Base-by-base conservation (phyloP, 1,140 invertebrate species). In the Ptiloglossa arizonensis region DNA sequence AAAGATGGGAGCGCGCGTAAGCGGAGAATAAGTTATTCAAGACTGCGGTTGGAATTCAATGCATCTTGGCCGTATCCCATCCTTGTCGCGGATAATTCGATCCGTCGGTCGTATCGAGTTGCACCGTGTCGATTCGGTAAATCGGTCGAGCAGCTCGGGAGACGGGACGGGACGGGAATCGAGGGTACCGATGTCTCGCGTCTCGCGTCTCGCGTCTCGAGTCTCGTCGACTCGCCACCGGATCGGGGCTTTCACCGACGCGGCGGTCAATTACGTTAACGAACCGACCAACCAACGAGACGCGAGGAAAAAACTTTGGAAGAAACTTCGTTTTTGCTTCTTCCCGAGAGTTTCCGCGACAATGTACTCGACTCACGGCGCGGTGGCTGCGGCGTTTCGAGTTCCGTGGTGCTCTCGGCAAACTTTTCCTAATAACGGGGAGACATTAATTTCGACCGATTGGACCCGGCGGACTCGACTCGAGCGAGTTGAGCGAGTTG, bases 351-450 rank as follows among this genome's bases (percentile, higher is more conserved):
- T 70, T 67, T 0, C 48, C 44, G 24, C 19, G 59, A 78, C 56
- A 60, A 50, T 71, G 63, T 44, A 70, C 66, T n/a, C 67, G 54
- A 62, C 59, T 67, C 52, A 27, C 5, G 62, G n/a, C n/a, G n/a
- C n/a, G n/a, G n/a, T n/a, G n/a, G n/a, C n/a, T n/a, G n/a, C n/a
- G n/a, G 32, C 68, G 66, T 59, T 50, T 22, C 35, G 48, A 79
- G 80, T 82, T 83, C 54, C 50, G 73, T 86, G 81, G 38, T 59
- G 35, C 22, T 87, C 22, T 87, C 77, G 85, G 85, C 85, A 89
- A 92, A 91, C 91, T 92, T 91, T 89, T 88, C 86, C 87, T 91
- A 91, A 91, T 91, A 91, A 91, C 87, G 85, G 85, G 74, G 80
- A 73, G 83, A 88, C 90, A 90, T 91, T 92, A 91, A 91, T 91